Conservation (phyloP, 1,140 invertebrate species). For the Leptinotarsa undecemlineata region DNA sequence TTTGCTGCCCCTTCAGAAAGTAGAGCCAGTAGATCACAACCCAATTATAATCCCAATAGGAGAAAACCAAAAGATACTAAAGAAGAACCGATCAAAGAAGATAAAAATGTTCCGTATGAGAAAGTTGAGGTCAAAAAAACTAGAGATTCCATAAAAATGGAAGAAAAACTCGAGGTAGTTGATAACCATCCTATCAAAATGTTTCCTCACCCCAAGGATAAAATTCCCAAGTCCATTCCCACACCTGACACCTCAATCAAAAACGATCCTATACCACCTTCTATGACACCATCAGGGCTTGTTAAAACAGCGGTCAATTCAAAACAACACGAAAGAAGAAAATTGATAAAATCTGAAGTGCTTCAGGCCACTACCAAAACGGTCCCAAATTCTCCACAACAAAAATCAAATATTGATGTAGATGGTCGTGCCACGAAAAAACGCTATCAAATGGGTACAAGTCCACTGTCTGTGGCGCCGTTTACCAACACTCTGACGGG, state of each 20-base stretch:
- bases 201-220: constrained; percentile 20
- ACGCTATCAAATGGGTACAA: constrained; percentile 46
- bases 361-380: constrained; percentile 32
- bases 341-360: constrained; percentile 46
- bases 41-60: constrained; percentile 60
- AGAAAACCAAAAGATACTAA: constrained; percentile 51
- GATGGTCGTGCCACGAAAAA: constrained; percentile 50
- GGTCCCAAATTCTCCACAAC: constrained; percentile 12
- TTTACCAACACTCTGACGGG: constrained; percentile 63
- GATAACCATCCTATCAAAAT: constrained; percentile 5
- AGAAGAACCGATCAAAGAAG: constrained; percentile 44
- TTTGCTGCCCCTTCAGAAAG: constrained; percentile 67
- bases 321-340: constrained; percentile 59
- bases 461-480: constrained; percentile 37
- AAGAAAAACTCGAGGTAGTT: constrained; percentile 19
- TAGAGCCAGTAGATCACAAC: constrained; percentile 54
- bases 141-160: neutral
- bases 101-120: constrained; percentile 29
- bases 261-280: constrained; percentile 6
- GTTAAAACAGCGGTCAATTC: constrained; percentile 69
- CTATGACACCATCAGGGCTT: constrained; percentile 65
- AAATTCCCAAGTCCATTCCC: constrained; percentile 23
- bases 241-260: constrained; percentile 17
- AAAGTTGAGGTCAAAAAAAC: constrained; percentile 23
- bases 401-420: constrained; percentile 27